These are phyloP conservation scores for Callyntrura guangdongensis DNA, from an alignment of 2,888 invertebrate species.

Conservation along the genomic window DNA sequence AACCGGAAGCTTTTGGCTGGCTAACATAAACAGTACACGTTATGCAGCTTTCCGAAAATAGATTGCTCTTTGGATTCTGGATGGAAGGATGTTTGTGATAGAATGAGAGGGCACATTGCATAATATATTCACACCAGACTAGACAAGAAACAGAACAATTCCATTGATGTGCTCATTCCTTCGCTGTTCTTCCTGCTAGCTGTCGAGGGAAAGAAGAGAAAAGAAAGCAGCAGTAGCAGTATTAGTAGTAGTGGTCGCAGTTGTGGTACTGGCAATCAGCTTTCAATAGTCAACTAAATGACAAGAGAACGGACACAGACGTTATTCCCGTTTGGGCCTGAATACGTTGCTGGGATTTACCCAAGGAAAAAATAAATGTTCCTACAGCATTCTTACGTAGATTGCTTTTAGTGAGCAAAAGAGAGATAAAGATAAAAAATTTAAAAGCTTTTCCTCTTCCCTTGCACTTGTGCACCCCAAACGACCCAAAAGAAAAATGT, in stretches of 20 bases:
- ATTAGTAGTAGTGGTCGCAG: background rate
- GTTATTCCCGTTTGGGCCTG: conserved; percentile 47
- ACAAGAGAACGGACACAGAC: conserved; percentile 64
- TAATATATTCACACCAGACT: conserved; percentile 3
- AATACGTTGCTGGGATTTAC: conserved; percentile 44
- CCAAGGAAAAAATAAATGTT: background rate
- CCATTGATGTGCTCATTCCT: conserved; percentile 65
- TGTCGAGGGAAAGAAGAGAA: background rate
- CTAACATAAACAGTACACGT: no score
- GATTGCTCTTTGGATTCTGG: conserved; percentile 21
- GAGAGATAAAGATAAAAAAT: background rate
- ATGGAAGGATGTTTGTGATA: background rate
- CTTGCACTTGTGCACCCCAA: background rate
- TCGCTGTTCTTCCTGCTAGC: background rate
- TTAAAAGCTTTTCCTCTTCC: background rate
- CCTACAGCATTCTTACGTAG: no score
- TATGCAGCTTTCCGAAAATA: background rate
- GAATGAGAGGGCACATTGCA: background rate
- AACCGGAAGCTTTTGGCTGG: conserved; percentile 52
- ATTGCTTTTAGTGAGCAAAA: background rate
- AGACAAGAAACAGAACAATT: conserved; percentile 45
- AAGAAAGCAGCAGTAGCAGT: background rate
- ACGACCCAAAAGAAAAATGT: conserved; percentile 2
- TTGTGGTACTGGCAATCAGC: background rate
- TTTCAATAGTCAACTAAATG: conserved; percentile 56